Evolutionary conservation across 2,797 vertebrate species (phyloP).

Genomic region (Ciconia nigra): DNA sequence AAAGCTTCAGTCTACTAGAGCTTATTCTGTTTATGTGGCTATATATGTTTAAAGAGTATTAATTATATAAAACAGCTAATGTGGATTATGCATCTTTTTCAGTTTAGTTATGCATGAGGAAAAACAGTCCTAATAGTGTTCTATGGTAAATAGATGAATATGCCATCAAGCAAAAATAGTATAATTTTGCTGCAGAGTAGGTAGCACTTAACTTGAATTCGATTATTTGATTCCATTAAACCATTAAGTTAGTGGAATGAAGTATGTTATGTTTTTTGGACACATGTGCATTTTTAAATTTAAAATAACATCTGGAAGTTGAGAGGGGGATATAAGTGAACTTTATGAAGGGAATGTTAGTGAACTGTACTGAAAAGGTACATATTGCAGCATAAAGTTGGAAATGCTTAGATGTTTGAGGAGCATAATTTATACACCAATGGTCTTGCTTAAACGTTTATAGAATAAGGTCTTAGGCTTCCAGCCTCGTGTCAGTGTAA

Average conservation of each 20-base stretch:
- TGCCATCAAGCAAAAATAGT: not conserved
- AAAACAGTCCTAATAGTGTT: not conserved
- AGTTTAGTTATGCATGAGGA: not conserved
- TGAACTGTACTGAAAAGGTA: not conserved
- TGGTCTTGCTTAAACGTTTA: not conserved
- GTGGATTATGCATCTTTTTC: not conserved
- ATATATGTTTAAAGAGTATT: not conserved
- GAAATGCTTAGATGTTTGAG: not conserved
- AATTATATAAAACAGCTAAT: not conserved
- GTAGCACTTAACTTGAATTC: not conserved
- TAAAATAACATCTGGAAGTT: not conserved
- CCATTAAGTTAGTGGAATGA: not conserved
- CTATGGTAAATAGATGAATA: not conserved
- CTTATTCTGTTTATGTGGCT: not conserved
- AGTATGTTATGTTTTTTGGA: not conserved
- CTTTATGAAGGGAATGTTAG: not conserved
- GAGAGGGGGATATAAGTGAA: not conserved
- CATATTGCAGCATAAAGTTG: not conserved
- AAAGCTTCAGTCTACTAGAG: not conserved
- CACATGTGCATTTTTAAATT: not conserved
- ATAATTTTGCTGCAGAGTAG: not conserved
- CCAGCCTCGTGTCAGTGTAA: not conserved
- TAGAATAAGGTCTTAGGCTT: not conserved
- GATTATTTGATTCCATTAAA: not conserved
- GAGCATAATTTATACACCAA: not conserved